These are phyloP conservation scores for Kryptopterus vitreolus DNA, from an alignment of 2,797 vertebrate species.

Conservation along the genomic window DNA sequence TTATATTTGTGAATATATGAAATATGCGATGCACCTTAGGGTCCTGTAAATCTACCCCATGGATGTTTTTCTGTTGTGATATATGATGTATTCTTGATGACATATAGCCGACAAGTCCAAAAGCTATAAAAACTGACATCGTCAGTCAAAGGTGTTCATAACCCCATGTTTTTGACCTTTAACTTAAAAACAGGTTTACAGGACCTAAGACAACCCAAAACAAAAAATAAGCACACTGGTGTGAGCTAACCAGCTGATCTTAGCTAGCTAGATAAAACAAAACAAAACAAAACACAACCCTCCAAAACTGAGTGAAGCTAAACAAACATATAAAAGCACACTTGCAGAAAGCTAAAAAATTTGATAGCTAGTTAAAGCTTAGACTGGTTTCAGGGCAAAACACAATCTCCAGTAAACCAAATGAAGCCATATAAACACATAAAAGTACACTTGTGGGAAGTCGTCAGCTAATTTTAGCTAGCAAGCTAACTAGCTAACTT, in stretches of 20 bases:
- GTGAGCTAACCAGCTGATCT: neutral
- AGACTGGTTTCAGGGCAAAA: too few relatives aligned
- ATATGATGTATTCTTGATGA: neutral
- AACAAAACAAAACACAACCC: too few relatives aligned
- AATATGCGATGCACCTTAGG: neutral
- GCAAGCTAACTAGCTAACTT: too few relatives aligned
- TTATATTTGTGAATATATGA: neutral
- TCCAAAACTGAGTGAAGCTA: too few relatives aligned
- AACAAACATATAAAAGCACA: neutral
- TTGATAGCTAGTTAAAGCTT: too few relatives aligned
- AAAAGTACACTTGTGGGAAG: too few relatives aligned
- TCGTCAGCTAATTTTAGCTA: too few relatives aligned
- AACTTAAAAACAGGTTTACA: neutral
- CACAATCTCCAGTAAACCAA: too few relatives aligned
- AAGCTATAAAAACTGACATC: neutral
- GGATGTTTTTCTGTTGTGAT: neutral
- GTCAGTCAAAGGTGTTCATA: neutral
- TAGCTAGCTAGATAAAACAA: neutral
- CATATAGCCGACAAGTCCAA: neutral
- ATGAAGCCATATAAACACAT: too few relatives aligned
- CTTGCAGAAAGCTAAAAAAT: neutral
- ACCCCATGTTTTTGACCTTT: neutral
- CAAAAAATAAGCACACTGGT: neutral
- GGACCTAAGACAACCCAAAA: too few relatives aligned
- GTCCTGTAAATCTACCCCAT: neutral